Percentiles rank a stretch among this genome's conserved stretches.
These are phyloP conservation scores for Danio aesculapii DNA, from an alignment of 2,797 vertebrate genomes.

Conservation along the genomic window DNA sequence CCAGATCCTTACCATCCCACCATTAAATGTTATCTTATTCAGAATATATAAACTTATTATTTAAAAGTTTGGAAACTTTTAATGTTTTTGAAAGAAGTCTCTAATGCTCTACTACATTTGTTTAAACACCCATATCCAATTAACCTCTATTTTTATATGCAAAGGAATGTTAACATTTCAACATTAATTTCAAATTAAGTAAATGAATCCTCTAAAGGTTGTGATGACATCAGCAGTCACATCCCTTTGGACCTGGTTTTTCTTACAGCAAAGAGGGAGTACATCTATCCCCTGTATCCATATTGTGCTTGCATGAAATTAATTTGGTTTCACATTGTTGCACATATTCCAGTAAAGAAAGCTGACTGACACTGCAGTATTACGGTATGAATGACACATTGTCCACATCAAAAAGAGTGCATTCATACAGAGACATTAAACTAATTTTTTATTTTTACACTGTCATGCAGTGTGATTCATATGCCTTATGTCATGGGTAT, in stretches of 20 bases:
- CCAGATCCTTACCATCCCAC: background rate
- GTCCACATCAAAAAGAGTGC: slow-evolving; percentile 70
- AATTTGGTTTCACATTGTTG: slow-evolving; percentile 23
- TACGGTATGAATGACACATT: slow-evolving; percentile 63
- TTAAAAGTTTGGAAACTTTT: no score
- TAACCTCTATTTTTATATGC: no score
- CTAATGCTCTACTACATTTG: no score
- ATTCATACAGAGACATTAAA: slow-evolving; percentile 61
- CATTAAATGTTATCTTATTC: background rate
- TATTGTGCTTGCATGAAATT: slow-evolving; percentile 16
- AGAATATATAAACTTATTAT: no score
- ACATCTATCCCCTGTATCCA: background rate
- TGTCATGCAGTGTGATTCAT: slow-evolving; percentile 16
- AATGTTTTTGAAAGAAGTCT: no score
- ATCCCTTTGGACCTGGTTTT: background rate
- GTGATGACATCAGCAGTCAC: background rate
- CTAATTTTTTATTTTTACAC: slow-evolving; percentile 17
- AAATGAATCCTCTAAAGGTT: background rate
- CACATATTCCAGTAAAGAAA: slow-evolving; percentile 63
- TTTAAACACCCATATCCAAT: no score
- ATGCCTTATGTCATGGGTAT: background rate
- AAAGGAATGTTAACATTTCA: background rate
- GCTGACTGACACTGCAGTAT: slow-evolving; percentile 58
- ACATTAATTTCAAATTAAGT: background rate
- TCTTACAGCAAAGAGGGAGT: background rate